Evolutionary conservation across 2,113 vertebrate species (phyloP), one percentile per base, ranked within the genome.

Genomic region (Urocynchramus pylzowi): DNA sequence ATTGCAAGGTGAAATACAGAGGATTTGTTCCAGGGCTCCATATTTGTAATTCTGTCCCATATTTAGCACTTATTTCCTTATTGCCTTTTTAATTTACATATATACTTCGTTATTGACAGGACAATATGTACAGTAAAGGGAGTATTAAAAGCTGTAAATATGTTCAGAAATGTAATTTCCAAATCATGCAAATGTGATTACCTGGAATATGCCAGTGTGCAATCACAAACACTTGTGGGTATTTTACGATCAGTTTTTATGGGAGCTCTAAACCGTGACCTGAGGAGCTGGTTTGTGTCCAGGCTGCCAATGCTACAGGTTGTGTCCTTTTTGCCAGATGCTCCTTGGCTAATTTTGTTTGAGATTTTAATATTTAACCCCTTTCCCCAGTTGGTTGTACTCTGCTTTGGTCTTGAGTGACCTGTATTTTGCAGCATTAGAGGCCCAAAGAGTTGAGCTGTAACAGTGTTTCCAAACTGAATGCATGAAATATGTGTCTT

Each of bases 301-400:
- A 94, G 4, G 37, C 85, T 71, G 22, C 42, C 64, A 28, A 37
- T 75, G 81, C 87, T 0, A 0, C 16, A 44, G 57, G 52, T 84
- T 86, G 44, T 81, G 69, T 76, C 59, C 50, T 44, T 86, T 78
- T 76, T 65, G 91, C 85, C 76, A 92, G 80, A 86, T 65, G 52
- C 44, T 94, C 44, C 73, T 75, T 88, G 73, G 68, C 86, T 93
- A 60, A 56, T 84, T 84, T 87, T 44, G 11, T 76, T 77, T n/a
- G 54, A 47, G 80, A 56, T 94, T 89, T 93, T 94, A 96, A 87
- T 96, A 53, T 93, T 93, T 95, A 94, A 94, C 73, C 73, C 56
- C 61, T 90, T 90, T 94, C 77, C 49, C 47, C 73, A 81, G 45
- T 35, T 84, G 86, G 30, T 57, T 78, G 86, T 81, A 45, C 60